Evolutionary conservation across 2,888 invertebrate species (phyloP), one percentile per base, ranked within the genome.

Genomic region (Drosophila multiciliata): DNA sequence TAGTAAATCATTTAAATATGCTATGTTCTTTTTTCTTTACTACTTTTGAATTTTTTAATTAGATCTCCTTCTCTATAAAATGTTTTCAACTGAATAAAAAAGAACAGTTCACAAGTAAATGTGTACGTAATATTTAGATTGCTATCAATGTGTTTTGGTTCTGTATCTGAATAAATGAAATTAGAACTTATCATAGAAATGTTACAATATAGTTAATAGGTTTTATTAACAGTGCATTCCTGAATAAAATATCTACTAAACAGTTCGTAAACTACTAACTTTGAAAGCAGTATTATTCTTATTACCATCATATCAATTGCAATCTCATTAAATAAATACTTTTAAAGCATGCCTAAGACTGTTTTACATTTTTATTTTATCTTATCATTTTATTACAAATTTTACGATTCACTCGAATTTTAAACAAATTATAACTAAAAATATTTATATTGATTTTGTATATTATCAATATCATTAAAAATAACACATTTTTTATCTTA

Each of bases 401-500:
- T 55, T 2, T 66, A 35, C 55, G 48, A 40, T 54, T 29, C 5
- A 29, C 5, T 29, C 29, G 29, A 29, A 29, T 29, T 29, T 29
- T 29, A 5, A 29, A 6, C 29, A 29, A 29, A 42, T 52, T 50
- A 42, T 33, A 20, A 12, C 29, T 17, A 12, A 33, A 65, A n/a
- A 23, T 15, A 52, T 62, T 62, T 40, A 49, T 63, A 53, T 60
- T 64, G 71, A 50, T 75, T 65, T 59, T 55, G 4, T 33, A 20
- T 29, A 29, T 40, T 53, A 54, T 64, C 64, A 52, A 45, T 61
- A 48, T n/a, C 33, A n/a, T 50, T 59, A n/a, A 49, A 65, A 65
- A 57, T 49, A 55, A 50, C 20, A 53, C 23, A 12, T 20, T 32
- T 2, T 62, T 67, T 52, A 50, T 65, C 64, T 77, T 62, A 76